Conservation (phyloP, 2,797 vertebrate species). For the Kryptolebias ocellatus region DNA sequence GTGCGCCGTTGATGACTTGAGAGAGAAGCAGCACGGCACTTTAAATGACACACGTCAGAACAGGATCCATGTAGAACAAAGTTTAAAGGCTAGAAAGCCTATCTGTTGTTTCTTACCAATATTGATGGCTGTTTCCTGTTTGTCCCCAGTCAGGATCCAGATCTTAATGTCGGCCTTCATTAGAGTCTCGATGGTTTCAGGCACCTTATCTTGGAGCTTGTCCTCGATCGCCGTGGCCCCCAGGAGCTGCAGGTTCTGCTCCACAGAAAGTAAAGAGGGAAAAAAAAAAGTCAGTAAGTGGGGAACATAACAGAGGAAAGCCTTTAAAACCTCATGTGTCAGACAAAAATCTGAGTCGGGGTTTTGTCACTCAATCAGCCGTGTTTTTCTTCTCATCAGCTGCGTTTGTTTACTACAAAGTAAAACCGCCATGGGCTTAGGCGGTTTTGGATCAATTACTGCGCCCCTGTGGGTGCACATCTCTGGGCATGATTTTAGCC, state of each 20-base stretch:
- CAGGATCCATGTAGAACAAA: not conserved
- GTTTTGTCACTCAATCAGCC: conserved; percentile 52
- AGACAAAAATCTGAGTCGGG: conserved; percentile 51
- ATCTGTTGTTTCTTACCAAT: conserved; percentile 84
- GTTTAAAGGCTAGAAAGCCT: not conserved
- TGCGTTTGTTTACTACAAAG: conserved; percentile 63
- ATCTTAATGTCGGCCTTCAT: conserved; percentile 99
- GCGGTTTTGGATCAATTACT: conserved; percentile 43
- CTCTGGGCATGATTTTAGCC: conserved; percentile 30
- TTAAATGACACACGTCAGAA: not conserved
- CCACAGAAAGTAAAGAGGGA: conserved; percentile 11
- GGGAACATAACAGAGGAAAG: conserved; percentile 31
- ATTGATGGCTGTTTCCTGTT: conserved; percentile 99
- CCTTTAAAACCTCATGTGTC: conserved; percentile 62
- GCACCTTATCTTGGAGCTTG: conserved; percentile 96
- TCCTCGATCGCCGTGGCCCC: conserved; percentile 99
- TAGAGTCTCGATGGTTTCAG: conserved; percentile 97
- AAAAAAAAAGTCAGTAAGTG: conserved; percentile 38
- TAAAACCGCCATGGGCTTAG: conserved; percentile 42
- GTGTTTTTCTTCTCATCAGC: conserved; percentile 56
- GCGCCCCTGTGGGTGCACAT: conserved; percentile 17
- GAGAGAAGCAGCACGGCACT: not conserved
- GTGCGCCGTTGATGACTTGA: not conserved
- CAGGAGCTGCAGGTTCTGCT: conserved; percentile 94
- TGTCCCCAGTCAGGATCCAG: conserved; percentile 99